Evolutionary conservation across 2,113 vertebrate genomes (phyloP), one percentile per base, ranked within the genome.

Genomic region (Cebus imitator): DNA sequence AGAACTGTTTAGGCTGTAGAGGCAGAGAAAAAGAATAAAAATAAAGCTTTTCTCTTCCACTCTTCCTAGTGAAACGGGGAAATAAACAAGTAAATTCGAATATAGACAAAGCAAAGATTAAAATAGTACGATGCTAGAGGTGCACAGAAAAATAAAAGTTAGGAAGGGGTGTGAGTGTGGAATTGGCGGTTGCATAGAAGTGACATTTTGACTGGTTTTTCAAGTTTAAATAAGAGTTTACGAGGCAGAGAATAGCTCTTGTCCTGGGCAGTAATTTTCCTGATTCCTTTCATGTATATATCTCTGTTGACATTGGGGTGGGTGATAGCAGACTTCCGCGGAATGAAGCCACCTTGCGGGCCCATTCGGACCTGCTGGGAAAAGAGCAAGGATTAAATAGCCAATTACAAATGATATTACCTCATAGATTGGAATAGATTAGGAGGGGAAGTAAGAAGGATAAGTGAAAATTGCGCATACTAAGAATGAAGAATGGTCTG

Each of bases 391-490:
- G 86, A 97, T 93, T 98, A 92, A 98, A 95, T 96, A 87, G 97
- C 97, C 98, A 98, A 87, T 90, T 91, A 50, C 72, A 92, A 97
- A 95, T 94, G 95, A 57, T 97, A 94, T 97, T 98, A 98, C 97
- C 97, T 97, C 94, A 94, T 70, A 96, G 95, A 96, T 73, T 97
- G 96, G 97, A 97, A 92, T 40, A 64, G 61, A 64, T 64, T 64
- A 82, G 58, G 16, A 17, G 20, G 0, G 20, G 6, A 9, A 8
- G 27, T 13, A 16, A 64, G 45, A 12, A 57, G 23, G 75, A 43
- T 37, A 20, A 35, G 48, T 6, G 27, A 45, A n/a, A 3, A 4
- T 0, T 7, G 52, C 2, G 6, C 27, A 2, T 43, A 13, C 50
- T 23, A 25, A 50, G 17, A 10, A 45, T 0, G 50, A 40, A 45